Base-by-base conservation (phyloP, 1,140 invertebrate genomes). In the Drosophila arawakana region DNA sequence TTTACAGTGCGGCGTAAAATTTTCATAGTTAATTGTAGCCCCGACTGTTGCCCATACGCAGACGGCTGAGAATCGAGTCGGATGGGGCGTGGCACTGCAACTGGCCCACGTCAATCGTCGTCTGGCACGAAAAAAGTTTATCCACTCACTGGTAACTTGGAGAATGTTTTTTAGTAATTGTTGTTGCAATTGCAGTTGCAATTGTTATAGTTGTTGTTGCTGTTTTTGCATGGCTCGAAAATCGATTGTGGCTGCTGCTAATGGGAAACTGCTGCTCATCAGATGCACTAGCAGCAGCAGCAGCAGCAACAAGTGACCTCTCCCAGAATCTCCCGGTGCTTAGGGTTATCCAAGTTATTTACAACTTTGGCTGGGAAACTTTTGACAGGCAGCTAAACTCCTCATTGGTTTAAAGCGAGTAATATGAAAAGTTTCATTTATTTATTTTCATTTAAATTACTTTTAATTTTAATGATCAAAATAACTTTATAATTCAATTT, bases 1-100 rank as follows among this genome's bases (percentile, higher is more conserved):
- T 83, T 74, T 54, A 50, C 49, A 66, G 60, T 75, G 78, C 81
- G 70, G 78, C 81, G 81, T 80, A 80, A 76, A 80, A 80, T 84
- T 75, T 84, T 86, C 82, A 75, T 78, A 86, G 82, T 85, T 86
- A 86, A 86, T 72, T 81, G 71, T 60, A 50, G 77, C 68, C 50
- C 58, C 25, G 15, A 35, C 49, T 44, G 49, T 52, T 18, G 52
- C 60, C 52, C 63, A 66, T 37, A 55, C 46, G 63, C 63, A 11
- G 39, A 41, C 9, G 10, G 25, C 11, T 46, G 25, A 50, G 44
- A 41, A 9, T 6, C 13, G 49, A 8, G 9, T 8, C 11, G 46
- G 3, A 11, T 13, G 41, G 25, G 41, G 55, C 41, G 60, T 52
- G 47, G 37, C 61, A 34, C 47, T 52, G 47, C 21, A 52, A 41